Conservation (phyloP, 2,797 vertebrate genomes). For the Oceanodroma leucorhoa region DNA sequence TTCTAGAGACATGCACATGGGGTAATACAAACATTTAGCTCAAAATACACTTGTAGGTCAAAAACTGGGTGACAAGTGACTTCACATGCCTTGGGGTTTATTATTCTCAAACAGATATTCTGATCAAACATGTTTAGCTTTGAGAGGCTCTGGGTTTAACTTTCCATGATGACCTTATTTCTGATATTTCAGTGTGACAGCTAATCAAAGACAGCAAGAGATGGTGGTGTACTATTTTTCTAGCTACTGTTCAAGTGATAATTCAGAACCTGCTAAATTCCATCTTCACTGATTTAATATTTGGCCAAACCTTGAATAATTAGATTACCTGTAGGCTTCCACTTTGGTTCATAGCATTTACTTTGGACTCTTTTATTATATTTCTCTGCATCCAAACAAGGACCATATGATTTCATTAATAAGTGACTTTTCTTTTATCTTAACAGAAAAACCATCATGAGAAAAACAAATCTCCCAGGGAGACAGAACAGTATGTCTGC, state of each 20-base stretch:
- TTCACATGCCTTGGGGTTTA: neutral
- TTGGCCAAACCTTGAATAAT: neutral
- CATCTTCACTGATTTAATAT: neutral
- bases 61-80: neutral
- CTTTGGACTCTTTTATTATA: neutral
- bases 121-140: neutral
- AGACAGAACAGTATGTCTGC: neutral
- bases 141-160: neutral
- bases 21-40: neutral
- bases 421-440: neutral
- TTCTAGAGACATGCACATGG: neutral
- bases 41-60: neutral
- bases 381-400: neutral
- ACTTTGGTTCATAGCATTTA: neutral
- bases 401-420: neutral
- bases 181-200: neutral
- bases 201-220: neutral
- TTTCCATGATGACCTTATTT: neutral
- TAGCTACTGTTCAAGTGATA: neutral
- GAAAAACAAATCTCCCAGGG: neutral
- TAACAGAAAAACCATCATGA: neutral
- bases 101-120: neutral
- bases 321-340: neutral
- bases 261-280: neutral
- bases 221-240: neutral